phyloP scores from a whole-genome alignment of 2,113 vertebrate species.

The Dasyornis broadbenti region DNA sequence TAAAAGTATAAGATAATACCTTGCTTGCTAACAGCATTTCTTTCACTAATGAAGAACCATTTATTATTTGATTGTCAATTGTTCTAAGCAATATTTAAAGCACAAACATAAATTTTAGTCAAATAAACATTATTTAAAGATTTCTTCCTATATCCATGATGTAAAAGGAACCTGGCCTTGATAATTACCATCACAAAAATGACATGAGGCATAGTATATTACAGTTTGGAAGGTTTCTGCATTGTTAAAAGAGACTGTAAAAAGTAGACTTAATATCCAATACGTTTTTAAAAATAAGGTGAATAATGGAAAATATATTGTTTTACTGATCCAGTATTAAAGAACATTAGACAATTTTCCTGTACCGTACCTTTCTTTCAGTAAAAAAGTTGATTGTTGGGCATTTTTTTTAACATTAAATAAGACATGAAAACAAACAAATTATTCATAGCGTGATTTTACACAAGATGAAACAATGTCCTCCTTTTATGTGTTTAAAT shows the following conservation, averaged over 20 bases:
- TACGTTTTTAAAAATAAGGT: background rate
- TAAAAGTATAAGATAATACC: background rate
- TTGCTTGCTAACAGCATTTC: background rate
- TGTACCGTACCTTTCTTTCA: background rate
- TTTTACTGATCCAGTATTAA: background rate
- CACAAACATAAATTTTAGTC: background rate
- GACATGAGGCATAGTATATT: rapidly evolving
- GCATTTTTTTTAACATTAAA: background rate
- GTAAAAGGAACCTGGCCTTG: background rate
- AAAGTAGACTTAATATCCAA: background rate
- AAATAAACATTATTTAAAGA: background rate
- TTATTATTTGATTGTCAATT: background rate
- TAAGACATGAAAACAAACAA: background rate
- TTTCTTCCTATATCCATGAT: background rate
- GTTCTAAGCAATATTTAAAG: background rate
- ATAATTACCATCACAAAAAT: background rate
- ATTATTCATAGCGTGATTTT: background rate
- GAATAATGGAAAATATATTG: background rate
- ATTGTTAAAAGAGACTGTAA: background rate
- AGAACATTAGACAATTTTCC: background rate
- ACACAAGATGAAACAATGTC: background rate
- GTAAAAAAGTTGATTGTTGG: background rate
- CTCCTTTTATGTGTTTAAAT: background rate
- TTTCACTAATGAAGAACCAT: background rate
- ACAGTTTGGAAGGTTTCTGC: background rate